Evolutionary conservation across 2,113 vertebrate species (phyloP), one percentile per base, ranked within the genome.

Genomic region (Geococcyx californianus): DNA sequence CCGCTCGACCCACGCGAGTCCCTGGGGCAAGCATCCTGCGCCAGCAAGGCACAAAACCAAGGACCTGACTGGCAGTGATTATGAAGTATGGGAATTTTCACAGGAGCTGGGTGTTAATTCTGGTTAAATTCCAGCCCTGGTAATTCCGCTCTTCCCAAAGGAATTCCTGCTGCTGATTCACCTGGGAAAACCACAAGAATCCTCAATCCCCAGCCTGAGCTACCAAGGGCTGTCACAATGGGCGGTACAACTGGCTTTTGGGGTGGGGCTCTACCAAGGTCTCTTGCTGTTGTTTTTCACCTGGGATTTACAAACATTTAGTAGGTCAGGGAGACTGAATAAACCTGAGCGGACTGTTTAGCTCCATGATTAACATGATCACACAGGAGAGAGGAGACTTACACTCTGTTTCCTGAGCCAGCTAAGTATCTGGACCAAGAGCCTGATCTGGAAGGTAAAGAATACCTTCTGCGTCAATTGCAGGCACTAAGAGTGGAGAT

Each of bases 251-350:
- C 56, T 29, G 45, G 40, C 66, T 89, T 49, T 74, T 56, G 25
- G 56, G 62, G 47, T 49, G 45, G 21, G 51, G 54, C 31, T 79
- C 12, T 56, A 81, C 70, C 40, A 51, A 24, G 36, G 36, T 26
- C 36, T 77, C 54, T 60, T 33, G 24, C 17, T 60, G 47, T 15
- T n/a, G 44, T 20, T 34, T 67, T 84, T 52, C 2, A 0, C 3
- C 2, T 19, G 36, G 29, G 66, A 89, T 89, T 95, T 84, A 90
- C 40, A 70, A 72, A 89, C 18, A 60, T 78, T 82, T 78, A 72
- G 24, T 33, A 52, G 42, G 47, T 51, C 74, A 93, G 24, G 24
- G 40, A 91, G 44, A 75, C 40, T 47, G 42, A 52, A 52, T 0
- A 0, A 85, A 83, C 70, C 45, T 28, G 63, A 91, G 51, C 9